Percentiles rank a stretch among this genome's conserved stretches.
Conservation (phyloP, 2,797 vertebrate genomes). For the Esox masquinongy region DNA sequence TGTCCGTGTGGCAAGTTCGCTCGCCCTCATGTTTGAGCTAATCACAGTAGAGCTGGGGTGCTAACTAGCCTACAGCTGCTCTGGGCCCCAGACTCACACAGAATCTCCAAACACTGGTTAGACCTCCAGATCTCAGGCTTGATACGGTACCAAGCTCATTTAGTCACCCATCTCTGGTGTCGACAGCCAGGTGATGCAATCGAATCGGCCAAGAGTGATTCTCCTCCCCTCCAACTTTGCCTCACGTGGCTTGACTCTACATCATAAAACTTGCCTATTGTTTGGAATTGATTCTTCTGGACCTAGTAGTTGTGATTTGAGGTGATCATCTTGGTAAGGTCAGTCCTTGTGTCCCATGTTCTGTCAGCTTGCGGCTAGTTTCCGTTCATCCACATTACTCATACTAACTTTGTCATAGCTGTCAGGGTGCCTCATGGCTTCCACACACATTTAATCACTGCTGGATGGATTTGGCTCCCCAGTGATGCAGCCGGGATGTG, state of each 20-base stretch:
- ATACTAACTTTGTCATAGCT: constrained; percentile 33
- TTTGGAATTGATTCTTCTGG: background rate
- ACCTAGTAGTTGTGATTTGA: constrained; percentile 1
- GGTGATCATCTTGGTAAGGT: background rate
- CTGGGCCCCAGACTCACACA: background rate
- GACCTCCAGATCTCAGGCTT: constrained; percentile 8
- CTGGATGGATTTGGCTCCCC: constrained; percentile 28
- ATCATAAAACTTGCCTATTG: background rate
- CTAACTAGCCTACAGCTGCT: background rate
- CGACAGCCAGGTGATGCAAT: constrained; percentile 22
- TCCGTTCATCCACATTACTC: constrained; percentile 19
- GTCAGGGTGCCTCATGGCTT: constrained; percentile 24
- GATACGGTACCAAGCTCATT: constrained; percentile 8
- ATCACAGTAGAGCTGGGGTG: background rate
- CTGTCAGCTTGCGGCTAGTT: constrained; percentile 23
- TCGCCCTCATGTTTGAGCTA: background rate
- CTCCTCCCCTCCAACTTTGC: constrained; percentile 11
- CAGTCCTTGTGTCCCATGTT: constrained; percentile 11
- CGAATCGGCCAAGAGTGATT: constrained; percentile 15
- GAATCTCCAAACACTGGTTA: background rate
- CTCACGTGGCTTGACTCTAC: constrained; percentile 15
- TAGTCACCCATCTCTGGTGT: constrained; percentile 10
- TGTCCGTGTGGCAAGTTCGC: background rate
- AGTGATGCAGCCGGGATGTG: constrained; percentile 39
- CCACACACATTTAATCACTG: constrained; percentile 50